phyloP scores from a whole-genome alignment of 2,888 invertebrate species.

The Andricus quercusramuli region DNA sequence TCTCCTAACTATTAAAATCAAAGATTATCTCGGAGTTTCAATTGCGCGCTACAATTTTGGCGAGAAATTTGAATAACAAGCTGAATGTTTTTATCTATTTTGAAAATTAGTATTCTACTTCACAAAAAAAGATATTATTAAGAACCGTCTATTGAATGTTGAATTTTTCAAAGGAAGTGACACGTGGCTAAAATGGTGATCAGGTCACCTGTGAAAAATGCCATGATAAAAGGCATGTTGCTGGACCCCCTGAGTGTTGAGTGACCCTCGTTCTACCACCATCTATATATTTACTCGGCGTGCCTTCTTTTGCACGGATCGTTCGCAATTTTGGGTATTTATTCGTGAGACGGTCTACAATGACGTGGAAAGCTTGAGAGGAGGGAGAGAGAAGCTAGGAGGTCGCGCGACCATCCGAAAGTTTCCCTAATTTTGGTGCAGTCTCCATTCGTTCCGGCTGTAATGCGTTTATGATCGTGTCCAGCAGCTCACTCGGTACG shows the following conservation, averaged over 20 bases:
- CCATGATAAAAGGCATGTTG: conserved; percentile 49
- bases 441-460: conserved; percentile 72
- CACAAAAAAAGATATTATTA: too few relatives aligned
- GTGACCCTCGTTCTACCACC: conserved; percentile 40
- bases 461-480: conserved; percentile 73
- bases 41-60: too few relatives aligned
- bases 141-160: too few relatives aligned
- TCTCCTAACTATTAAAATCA: too few relatives aligned
- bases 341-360: conserved; percentile 51
- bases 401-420: conserved; percentile 64
- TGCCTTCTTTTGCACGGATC: conserved; percentile 38
- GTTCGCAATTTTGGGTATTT: conserved; percentile 52
- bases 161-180: neutral
- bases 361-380: conserved; percentile 50
- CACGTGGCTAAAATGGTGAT: conserved; percentile 30
- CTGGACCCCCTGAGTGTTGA: conserved; percentile 49
- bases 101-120: too few relatives aligned
- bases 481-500: conserved; percentile 55
- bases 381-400: conserved; percentile 49
- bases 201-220: conserved; percentile 57
- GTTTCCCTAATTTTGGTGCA: conserved; percentile 69
- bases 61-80: too few relatives aligned
- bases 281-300: conserved; percentile 62
- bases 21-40: too few relatives aligned
- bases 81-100: too few relatives aligned